Percentiles rank a stretch among this genome's conserved stretches.
Conservation (phyloP, 2,797 vertebrate species). For the Babyrousa celebensis region DNA sequence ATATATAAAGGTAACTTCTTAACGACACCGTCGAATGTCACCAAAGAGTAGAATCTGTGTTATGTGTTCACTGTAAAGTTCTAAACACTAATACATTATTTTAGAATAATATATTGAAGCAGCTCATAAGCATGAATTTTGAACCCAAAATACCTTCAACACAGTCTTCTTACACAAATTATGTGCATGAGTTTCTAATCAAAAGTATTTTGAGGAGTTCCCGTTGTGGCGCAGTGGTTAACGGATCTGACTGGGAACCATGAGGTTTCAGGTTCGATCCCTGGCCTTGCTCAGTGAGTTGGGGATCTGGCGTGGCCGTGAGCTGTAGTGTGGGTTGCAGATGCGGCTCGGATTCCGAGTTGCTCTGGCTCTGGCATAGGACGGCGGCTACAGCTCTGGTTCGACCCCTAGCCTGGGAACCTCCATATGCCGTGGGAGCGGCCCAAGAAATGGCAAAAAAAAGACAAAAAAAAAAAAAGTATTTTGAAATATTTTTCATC, state of each 20-base stretch:
- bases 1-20: constrained; percentile 42
- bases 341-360: no score
- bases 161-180: not conserved
- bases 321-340: no score
- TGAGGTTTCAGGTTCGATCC: no score
- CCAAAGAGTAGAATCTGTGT: not conserved
- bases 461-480: not conserved
- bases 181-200: not conserved
- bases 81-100: constrained; percentile 40
- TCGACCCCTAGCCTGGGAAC: no score
- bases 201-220: not conserved
- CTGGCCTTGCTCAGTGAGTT: no score
- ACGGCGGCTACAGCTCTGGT: no score
- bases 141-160: not conserved
- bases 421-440: no score
- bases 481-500: constrained; percentile 38
- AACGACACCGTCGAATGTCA: not conserved
- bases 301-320: no score
- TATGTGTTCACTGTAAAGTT: constrained; percentile 23
- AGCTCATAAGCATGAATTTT: not conserved
- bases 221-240: no score
- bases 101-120: not conserved
- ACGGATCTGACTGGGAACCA: no score
- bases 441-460: no score
- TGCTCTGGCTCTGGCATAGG: no score